Base-by-base conservation (phyloP, 2,888 invertebrate species). In the Luperina testacea region DNA sequence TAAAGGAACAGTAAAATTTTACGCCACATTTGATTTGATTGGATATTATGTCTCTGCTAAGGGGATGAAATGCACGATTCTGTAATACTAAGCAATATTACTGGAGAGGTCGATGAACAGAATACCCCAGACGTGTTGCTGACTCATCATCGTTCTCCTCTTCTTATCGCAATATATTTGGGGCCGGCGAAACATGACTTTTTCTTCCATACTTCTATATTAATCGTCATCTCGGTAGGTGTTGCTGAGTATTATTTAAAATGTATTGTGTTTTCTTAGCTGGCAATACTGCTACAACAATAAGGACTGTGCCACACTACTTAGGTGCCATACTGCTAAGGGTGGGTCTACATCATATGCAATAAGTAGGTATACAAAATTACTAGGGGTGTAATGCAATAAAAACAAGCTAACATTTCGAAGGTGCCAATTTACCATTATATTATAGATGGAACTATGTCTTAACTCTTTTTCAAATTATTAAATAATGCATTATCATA, bases 21-120 rank as follows among this genome's bases (percentile, higher is more conserved):
- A 75, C 61, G 72, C 69, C 53, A 17, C 75, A 61, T 81, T 85
- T 85, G 69, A 75, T 85, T 83, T 83, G 45, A 81, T 83, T 72
- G 85, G 69, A 48, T 59, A 13, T 45, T 45, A 64, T 59, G 71
- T 84, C 51, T 75, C 20, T 38, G 27, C 6, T 59, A 65, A 82
- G 53, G 75, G 45, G 69, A 85, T 85, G 75, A 72, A 72, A 75
- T 67, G 48, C 38, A 65, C 27, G 17, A 69, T 65, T 69, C 72
- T 75, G 45, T 71, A 70, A 73, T 59, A 73, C 45, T 67, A 67
- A 77, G 70, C 77, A 73, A 71, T 53, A 70, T 65, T 57, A 70
- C 48, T 51, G 51, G 17, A 72, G 65, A 59, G 73, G 59, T 77
- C 73, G 63, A 85, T 61, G 67, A 65, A 59, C 51, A 67, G 57